Evolutionary conservation across 2,797 vertebrate genomes (phyloP), one percentile per base, ranked within the genome.

Genomic region (Cossypha caffra): DNA sequence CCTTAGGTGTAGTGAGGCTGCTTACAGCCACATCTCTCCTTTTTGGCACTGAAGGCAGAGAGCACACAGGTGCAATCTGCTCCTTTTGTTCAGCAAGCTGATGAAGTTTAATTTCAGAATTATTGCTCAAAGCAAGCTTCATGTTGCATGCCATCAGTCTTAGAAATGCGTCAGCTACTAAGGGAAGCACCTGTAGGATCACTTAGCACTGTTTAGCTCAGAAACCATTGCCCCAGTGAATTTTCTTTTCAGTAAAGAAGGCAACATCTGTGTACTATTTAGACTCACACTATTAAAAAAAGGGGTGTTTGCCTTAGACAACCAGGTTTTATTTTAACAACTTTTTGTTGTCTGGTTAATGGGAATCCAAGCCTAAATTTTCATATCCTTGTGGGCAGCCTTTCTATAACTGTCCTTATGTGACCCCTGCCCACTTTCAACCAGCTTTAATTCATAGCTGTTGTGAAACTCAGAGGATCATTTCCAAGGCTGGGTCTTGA

Each of bases 161-260:
- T 42, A 55, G 43, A 75, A 94, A 75, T 23, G 8, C 0, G 0
- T 51, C 40, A 51, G 5, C 62, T 76, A 3, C 37, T 48, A 51
- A 85, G 13, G 43, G 59, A 88, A 93, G 43, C 16, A 66, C 52
- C 80, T 73, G 62, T 76, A 79, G 92, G 24, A 71, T 43, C 77
- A 58, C 38, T 78, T 72, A 68, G 24, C 20, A 31, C 12, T 31
- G 31, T 55, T 88, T 29, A n/a, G 9, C 26, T 77, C 52, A 61
- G 57, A 80, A 91, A 74, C 37, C 15, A 40, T 38, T 62, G 47
- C 23, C 29, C 48, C 0, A 0, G 13, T 62, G 61, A 58, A 75
- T 79, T 72, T 62, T 47, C 40, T 1, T 77, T 84, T 91, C 43
- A 68, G 29, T 38, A 52, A 75, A 85, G 48, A 51, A 77, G 6